Conservation (phyloP, 2,888 invertebrate genomes). For the Apotomis betuletana region DNA sequence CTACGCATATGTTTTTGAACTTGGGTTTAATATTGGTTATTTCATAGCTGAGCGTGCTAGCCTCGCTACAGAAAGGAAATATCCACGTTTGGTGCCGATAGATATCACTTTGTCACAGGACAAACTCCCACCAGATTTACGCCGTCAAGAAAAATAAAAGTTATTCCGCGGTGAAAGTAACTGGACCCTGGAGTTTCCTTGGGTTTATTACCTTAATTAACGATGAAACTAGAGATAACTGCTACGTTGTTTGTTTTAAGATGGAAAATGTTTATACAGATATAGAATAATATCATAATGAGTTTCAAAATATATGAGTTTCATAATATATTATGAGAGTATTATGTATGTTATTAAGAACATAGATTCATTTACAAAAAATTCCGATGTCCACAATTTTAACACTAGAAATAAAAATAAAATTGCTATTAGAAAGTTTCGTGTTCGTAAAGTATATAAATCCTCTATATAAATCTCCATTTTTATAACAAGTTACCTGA, state of each 20-base stretch:
- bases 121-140: slow-evolving; percentile 13
- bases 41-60: slow-evolving; percentile 6
- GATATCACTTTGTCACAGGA: slow-evolving; percentile 31
- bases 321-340: too few species aligned
- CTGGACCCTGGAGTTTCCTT: slow-evolving; percentile 2
- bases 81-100: slow-evolving; percentile 25
- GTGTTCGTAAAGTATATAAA: too few species aligned
- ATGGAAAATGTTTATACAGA: not conserved
- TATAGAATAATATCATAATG: not conserved
- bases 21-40: too few species aligned
- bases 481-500: too few species aligned
- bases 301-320: too few species aligned
- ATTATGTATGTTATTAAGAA: too few species aligned
- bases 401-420: too few species aligned
- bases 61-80: slow-evolving; percentile 7
- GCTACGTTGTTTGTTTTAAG: not conserved
- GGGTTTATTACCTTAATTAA: slow-evolving; percentile 15
- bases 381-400: too few species aligned
- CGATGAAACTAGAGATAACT: slow-evolving; percentile 6
- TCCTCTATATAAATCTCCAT: too few species aligned
- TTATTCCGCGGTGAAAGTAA: slow-evolving; percentile 13
- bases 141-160: slow-evolving; percentile 9
- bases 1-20: too few species aligned
- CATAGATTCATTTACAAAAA: too few species aligned
- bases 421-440: too few species aligned